Percentiles rank a stretch among this genome's conserved stretches.
Evolutionary conservation across 2,888 invertebrate species (phyloP).

Genomic region (Griposia aprilina): DNA sequence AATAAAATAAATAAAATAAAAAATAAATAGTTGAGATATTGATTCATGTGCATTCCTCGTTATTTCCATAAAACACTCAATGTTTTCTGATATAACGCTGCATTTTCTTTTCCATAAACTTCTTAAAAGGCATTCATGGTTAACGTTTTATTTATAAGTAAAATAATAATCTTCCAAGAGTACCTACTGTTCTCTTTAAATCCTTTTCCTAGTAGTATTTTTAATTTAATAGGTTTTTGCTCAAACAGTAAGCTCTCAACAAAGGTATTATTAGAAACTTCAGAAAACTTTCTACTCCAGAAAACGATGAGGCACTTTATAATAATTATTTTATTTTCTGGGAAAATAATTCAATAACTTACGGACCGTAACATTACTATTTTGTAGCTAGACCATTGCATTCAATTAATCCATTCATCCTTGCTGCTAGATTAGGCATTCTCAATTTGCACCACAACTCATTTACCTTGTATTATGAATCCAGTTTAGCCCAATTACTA

Average conservation of each 20-base stretch:
- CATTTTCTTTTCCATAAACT: not conserved
- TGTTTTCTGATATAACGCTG: no score
- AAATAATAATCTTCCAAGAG: not conserved
- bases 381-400: not conserved
- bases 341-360: not conserved
- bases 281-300: not conserved
- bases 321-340: not conserved
- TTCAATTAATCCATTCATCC: not conserved
- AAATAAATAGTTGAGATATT: no score
- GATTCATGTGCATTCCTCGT: no score
- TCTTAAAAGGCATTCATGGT: not conserved
- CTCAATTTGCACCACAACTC: not conserved
- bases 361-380: not conserved
- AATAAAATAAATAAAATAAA: no score
- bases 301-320: not conserved
- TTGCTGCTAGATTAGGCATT: not conserved
- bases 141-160: not conserved
- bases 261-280: not conserved
- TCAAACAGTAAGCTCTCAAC: not conserved
- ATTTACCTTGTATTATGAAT: not conserved
- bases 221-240: not conserved
- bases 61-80: not conserved
- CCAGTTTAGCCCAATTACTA: not conserved
- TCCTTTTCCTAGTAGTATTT: constrained; percentile 1
- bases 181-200: not conserved